Evolutionary conservation across 2,888 invertebrate species (phyloP).

Genomic region (Torymus texanus): DNA sequence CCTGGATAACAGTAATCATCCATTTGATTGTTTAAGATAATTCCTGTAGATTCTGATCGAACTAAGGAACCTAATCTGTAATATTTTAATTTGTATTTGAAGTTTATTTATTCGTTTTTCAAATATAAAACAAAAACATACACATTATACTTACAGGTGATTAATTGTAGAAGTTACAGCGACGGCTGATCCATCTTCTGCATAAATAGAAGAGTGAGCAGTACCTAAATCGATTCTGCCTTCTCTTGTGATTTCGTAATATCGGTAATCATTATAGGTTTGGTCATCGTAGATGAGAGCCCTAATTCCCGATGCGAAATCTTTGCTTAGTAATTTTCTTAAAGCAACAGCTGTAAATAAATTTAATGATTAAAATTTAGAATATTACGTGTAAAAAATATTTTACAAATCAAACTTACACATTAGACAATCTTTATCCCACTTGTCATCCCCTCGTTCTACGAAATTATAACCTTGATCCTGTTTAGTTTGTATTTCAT

Average conservation of each 20-base stretch:
- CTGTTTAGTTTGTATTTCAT: background rate
- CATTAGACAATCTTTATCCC: conserved; percentile 43
- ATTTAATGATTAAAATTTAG: background rate
- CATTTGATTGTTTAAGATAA: conserved; percentile 92
- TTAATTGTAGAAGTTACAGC: conserved; percentile 94
- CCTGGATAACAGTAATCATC: conserved; percentile 89
- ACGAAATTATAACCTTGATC: background rate
- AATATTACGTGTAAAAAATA: background rate
- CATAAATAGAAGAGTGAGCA: conserved; percentile 89
- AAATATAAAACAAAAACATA: background rate
- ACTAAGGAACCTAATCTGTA: conserved; percentile 22
- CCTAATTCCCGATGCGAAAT: conserved; percentile 79
- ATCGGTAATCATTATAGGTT: conserved; percentile 81
- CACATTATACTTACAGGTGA: conserved; percentile 80
- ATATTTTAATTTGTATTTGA: background rate
- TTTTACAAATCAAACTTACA: conserved; percentile 2
- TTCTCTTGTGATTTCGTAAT: conserved; percentile 80
- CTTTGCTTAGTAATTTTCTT: conserved; percentile 46
- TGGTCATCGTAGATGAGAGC: conserved; percentile 75
- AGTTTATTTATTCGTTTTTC: background rate
- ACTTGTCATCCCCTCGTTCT: background rate
- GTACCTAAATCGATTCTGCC: conserved; percentile 86
- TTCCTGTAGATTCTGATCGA: conserved; percentile 88
- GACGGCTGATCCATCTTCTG: conserved; percentile 91
- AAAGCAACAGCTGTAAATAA: conserved; percentile 5